Base-by-base conservation (phyloP, 1,140 invertebrate species). In the Panulirus ornatus region DNA sequence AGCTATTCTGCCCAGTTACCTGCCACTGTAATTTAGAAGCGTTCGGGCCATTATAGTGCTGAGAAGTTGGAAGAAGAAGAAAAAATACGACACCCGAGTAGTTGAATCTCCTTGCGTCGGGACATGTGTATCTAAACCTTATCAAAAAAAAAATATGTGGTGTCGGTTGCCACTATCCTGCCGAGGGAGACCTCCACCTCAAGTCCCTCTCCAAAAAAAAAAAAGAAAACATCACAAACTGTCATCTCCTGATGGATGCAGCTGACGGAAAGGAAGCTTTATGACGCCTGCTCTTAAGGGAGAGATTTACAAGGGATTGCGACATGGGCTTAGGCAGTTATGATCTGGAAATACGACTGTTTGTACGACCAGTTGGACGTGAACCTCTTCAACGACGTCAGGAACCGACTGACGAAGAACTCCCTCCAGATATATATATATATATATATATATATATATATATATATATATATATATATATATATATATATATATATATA, bases 21-120 rank as follows among this genome's bases (percentile, higher is more conserved):
- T 54, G 84, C 70, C 84, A 47, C 84, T 85, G 84, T 75, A 85
- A 85, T 85, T 85, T 85, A 8, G 71, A 44, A 76, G 54, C 70
- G 44, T 58, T 54, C 44, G 70, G 70, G 84, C 30, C 22, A 85
- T 51, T 75, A 85, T 27, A 85, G 38, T 38, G 70, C 44, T 76
- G 47, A 9, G 42, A 54, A 51, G n/a, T 44, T 54, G 16, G 51
- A 44, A 73, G 42, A 82, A 51, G 16, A 66, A 63, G 47, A 79
- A 79, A 51, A 79, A 30, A 36, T 30, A 19, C 14, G 66, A 44
- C 30, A 19, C 34, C 9, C 47, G 78, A 84, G 81, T 66, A 63
- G 81, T 70, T 63, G 58, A 66, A 84, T 66, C 58, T 84, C 58
- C 71, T 54, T 27, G 40, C 34, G 82, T 27, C 14, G 47, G 44